phyloP scores from a whole-genome alignment of 2,797 vertebrate species.

The Prionace glauca region DNA sequence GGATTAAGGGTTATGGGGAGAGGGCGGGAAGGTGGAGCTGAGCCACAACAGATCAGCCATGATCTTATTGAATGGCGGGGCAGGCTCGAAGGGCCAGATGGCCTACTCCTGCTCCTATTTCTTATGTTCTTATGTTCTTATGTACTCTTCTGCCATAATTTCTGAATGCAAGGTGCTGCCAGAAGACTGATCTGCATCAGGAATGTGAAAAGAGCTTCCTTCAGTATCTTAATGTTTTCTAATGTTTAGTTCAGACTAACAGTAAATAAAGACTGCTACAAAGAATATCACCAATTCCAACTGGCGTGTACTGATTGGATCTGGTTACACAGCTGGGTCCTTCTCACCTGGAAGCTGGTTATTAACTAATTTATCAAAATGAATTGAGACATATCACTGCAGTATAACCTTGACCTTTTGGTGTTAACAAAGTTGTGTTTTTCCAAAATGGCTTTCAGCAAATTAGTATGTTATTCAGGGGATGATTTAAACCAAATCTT shows the following conservation, averaged over 20 bases:
- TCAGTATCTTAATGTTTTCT: neutral
- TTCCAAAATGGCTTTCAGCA: neutral
- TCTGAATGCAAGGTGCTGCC: neutral
- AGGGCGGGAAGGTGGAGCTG: too few relatives aligned
- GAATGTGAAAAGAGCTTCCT: neutral
- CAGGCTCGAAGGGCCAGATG: too few relatives aligned
- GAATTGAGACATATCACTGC: neutral
- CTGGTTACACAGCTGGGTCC: constrained; percentile 14
- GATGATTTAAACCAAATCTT: neutral
- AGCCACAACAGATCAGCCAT: too few relatives aligned
- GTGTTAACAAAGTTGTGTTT: neutral
- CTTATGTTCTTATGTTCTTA: too few relatives aligned
- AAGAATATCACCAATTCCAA: neutral
- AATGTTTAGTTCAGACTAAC: neutral
- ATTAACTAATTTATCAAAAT: constrained; percentile 25
- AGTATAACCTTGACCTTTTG: neutral
- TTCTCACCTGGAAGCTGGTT: constrained; percentile 19
- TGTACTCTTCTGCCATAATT: neutral
- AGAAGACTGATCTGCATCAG: neutral
- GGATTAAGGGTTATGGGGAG: too few relatives aligned
- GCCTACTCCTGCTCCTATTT: too few relatives aligned
- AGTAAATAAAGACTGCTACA: neutral
- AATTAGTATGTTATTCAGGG: neutral
- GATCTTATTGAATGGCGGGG: too few relatives aligned
- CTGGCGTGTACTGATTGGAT: neutral